Conservation (phyloP, 1,140 invertebrate species). For the Polyergus mexicanus region DNA sequence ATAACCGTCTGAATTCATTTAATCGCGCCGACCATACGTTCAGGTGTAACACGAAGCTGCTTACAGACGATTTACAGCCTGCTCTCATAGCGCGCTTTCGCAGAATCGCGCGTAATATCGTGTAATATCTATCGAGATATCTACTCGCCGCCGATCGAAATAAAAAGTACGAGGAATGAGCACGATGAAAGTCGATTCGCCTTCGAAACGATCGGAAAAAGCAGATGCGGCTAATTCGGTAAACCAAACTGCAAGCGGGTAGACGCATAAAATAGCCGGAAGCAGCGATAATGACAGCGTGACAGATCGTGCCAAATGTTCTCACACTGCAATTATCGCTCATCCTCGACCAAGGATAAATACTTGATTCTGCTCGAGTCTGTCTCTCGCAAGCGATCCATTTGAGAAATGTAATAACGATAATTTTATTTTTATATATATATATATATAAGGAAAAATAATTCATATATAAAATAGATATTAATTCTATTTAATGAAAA, state of each 20-base stretch:
- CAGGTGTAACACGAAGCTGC: conserved; percentile 58
- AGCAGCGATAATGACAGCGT: conserved; percentile 35
- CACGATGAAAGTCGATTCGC: conserved; percentile 42
- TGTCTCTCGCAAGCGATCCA: background rate
- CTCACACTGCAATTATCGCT: conserved; percentile 28
- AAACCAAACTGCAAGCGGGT: background rate
- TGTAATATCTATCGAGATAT: no score
- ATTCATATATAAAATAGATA: no score
- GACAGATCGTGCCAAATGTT: conserved; percentile 50
- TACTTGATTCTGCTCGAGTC: conserved; percentile 9
- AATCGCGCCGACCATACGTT: conserved; percentile 59
- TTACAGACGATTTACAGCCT: conserved; percentile 53
- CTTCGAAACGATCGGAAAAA: conserved; percentile 21
- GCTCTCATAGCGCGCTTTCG: conserved; percentile 35
- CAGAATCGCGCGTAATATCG: conserved; percentile 30
- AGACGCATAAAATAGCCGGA: conserved; percentile 42
- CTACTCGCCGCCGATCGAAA: conserved; percentile 9
- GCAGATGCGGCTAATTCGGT: conserved; percentile 32
- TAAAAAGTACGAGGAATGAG: conserved; percentile 22
- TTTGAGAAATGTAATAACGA: no score
- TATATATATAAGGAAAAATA: no score
- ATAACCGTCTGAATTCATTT: conserved; percentile 76
- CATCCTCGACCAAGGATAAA: conserved; percentile 27
- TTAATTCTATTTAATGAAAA: no score
- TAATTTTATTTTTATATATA: no score